These are phyloP conservation scores for Thunnus thynnus DNA, from an alignment of 2,113 vertebrate species.

Conservation along the genomic window DNA sequence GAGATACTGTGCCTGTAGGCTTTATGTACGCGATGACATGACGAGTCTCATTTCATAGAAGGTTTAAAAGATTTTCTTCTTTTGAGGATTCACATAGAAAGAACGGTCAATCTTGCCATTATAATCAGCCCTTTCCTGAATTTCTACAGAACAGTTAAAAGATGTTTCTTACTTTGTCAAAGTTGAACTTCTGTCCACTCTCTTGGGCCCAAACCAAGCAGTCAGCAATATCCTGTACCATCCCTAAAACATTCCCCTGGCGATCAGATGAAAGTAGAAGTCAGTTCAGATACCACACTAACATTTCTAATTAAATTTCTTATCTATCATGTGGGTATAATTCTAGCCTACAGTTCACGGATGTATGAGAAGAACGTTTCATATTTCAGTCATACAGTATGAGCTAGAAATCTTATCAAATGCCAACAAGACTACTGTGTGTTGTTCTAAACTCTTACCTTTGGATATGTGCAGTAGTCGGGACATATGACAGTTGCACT, in stretches of 20 bases:
- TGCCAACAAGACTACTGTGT: background rate
- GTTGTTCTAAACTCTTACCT: slow-evolving; percentile 62
- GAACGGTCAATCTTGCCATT: background rate
- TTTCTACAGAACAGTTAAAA: background rate
- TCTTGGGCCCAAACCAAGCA: slow-evolving; percentile 82
- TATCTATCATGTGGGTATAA: background rate
- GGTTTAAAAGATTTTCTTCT: background rate
- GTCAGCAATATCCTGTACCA: slow-evolving; percentile 85
- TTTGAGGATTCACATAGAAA: background rate
- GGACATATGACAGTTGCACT: slow-evolving; percentile 82
- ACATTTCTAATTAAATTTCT: background rate
- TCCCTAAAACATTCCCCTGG: slow-evolving; percentile 82
- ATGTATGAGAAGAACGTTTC: background rate
- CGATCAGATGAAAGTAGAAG: slow-evolving; percentile 21
- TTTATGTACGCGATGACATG: background rate
- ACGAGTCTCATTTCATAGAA: background rate
- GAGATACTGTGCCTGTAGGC: too few relatives aligned
- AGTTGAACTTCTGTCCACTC: slow-evolving; percentile 73
- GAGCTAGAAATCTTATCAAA: background rate
- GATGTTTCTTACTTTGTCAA: slow-evolving; percentile 78
- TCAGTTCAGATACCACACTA: slow-evolving; percentile 20
- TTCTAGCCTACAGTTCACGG: background rate
- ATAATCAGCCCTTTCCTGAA: background rate
- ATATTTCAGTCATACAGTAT: background rate
- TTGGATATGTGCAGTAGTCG: slow-evolving; percentile 84